Conservation (phyloP, 2,888 invertebrate species). For the Nomada flava region DNA sequence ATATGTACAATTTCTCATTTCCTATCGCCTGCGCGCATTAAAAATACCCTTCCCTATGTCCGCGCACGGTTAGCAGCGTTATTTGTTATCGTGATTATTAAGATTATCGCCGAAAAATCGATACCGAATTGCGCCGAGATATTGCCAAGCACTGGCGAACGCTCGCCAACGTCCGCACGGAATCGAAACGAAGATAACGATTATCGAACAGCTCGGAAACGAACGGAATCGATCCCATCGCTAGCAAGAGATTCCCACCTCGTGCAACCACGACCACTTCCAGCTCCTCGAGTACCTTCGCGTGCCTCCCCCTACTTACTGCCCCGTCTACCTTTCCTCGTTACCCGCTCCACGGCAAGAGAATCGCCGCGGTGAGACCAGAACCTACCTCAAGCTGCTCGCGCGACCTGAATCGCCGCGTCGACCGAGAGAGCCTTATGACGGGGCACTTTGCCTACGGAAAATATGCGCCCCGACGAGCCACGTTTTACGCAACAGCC, state of each 20-base stretch:
- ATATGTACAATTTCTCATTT: too few species aligned
- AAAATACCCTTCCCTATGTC: too few species aligned
- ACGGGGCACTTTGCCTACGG: constrained; percentile 36
- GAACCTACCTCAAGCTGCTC: constrained; percentile 72
- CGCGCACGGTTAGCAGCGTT: too few species aligned
- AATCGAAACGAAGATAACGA: not conserved
- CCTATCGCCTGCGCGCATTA: too few species aligned
- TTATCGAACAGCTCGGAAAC: not conserved
- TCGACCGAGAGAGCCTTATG: constrained; percentile 27
- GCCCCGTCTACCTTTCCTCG: constrained; percentile 11
- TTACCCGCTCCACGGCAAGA: constrained; percentile 16
- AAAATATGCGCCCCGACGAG: constrained; percentile 19
- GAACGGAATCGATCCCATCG: constrained; percentile 19
- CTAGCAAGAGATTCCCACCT: constrained; percentile 51
- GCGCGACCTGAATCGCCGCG: constrained; percentile 54
- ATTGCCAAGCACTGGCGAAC: too few species aligned
- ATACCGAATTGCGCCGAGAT: too few species aligned
- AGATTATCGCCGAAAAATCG: too few species aligned
- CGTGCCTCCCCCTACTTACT: constrained; percentile 48
- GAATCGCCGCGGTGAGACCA: constrained; percentile 49
- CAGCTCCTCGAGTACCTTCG: constrained; percentile 48
- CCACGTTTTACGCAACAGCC: constrained; percentile 33
- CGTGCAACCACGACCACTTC: constrained; percentile 28
- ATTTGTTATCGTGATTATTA: too few species aligned
- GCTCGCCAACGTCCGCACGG: too few species aligned